Evolutionary conservation across 1,140 invertebrate genomes (phyloP).

Genomic region (Battus philenor): DNA sequence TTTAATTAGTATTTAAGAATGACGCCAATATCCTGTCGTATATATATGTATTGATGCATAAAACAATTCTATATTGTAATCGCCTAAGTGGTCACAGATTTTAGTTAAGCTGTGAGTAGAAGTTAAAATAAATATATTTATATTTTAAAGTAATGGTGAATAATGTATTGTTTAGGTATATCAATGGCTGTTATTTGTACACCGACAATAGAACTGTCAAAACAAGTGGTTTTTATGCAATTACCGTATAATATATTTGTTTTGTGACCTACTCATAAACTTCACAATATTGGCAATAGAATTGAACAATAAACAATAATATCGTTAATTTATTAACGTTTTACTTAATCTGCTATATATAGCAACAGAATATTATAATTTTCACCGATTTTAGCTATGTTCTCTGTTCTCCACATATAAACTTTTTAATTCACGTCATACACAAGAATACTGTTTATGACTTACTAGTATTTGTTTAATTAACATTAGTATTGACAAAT

Average conservation of each 20-base stretch:
- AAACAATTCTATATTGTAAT: no score
- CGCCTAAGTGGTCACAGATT: background rate
- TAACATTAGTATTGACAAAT: background rate
- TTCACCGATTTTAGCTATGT: no score
- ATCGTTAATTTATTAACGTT: background rate
- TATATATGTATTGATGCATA: background rate
- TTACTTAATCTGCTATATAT: no score
- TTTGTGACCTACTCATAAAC: background rate
- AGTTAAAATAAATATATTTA: background rate
- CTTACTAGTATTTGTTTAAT: background rate
- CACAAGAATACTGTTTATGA: background rate
- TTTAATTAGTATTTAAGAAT: conserved; percentile 11
- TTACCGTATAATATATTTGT: background rate
- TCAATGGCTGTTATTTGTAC: no score
- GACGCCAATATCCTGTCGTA: background rate
- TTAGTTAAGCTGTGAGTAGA: background rate
- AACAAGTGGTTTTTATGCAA: no score
- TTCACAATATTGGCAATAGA: background rate
- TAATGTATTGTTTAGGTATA: no score
- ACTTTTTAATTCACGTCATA: no score
- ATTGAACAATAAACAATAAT: background rate
- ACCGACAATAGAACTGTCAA: no score
- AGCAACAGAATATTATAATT: no score
- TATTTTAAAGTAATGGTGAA: conserved; percentile 7
- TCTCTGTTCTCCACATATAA: no score